Percentiles rank a stretch among this genome's conserved stretches.
These are phyloP conservation scores for Ectropis crepuscularia DNA, from an alignment of 2,888 invertebrate genomes.

Conservation along the genomic window DNA sequence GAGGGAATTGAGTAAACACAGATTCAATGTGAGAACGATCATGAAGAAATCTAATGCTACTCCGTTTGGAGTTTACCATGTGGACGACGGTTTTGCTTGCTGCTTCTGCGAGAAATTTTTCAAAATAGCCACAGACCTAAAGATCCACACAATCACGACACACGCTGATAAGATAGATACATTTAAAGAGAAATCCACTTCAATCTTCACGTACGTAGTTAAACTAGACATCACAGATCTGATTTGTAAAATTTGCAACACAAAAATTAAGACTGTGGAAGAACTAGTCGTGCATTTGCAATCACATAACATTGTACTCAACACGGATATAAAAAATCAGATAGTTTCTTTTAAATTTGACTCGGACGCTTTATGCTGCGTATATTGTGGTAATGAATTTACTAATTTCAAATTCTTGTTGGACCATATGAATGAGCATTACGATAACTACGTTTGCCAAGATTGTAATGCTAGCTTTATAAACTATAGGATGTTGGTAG, in stretches of 20 bases:
- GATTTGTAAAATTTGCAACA: constrained; percentile 58
- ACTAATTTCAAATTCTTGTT: constrained; percentile 62
- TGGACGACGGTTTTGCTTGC: constrained; percentile 55
- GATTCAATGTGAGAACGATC: constrained; percentile 46
- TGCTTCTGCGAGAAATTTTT: constrained; percentile 56
- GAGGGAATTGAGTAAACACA: constrained; percentile 33
- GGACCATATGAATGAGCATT: constrained; percentile 70
- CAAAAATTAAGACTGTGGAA: constrained; percentile 40
- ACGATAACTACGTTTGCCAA: constrained; percentile 60
- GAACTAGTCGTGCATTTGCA: constrained; percentile 43
- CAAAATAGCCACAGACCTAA: constrained; percentile 53
- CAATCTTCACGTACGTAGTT: constrained; percentile 42
- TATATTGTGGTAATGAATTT: constrained; percentile 55
- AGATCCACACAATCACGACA: constrained; percentile 51
- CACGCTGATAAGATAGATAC: constrained; percentile 19
- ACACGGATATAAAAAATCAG: constrained; percentile 56
- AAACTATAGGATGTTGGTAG: constrained; percentile 43
- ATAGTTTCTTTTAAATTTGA: constrained; percentile 70
- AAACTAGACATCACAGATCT: constrained; percentile 66
- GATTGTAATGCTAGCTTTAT: constrained; percentile 51
- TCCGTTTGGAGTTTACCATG: constrained; percentile 50
- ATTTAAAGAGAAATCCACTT: constrained; percentile 30
- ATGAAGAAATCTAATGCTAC: constrained; percentile 54
- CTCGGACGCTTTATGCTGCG: constrained; percentile 56
- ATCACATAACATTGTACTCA: constrained; percentile 45